Evolutionary conservation across 2,797 vertebrate genomes (phyloP).

Genomic region (Myotis findleyi): DNA sequence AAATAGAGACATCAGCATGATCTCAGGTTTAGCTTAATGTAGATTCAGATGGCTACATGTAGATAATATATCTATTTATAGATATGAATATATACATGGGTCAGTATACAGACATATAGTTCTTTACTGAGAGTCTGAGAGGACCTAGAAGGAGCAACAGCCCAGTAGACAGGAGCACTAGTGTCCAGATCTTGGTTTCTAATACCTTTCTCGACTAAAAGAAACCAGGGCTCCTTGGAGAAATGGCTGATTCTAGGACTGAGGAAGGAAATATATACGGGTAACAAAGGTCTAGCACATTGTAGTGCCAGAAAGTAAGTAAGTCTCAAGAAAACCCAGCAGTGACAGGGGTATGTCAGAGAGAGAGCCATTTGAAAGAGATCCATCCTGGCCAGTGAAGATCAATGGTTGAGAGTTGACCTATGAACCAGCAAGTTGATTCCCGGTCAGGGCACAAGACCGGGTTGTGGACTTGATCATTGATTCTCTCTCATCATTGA

Average conservation of each 20-base stretch:
- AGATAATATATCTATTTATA: background rate
- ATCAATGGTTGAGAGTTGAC: too few species aligned
- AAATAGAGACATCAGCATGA: background rate
- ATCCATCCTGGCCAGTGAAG: background rate
- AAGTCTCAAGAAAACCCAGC: background rate
- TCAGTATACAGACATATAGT: background rate
- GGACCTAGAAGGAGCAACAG: background rate
- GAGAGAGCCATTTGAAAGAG: background rate
- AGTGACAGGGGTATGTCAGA: background rate
- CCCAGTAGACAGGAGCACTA: background rate
- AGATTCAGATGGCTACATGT: background rate
- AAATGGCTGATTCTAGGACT: background rate
- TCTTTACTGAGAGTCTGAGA: background rate
- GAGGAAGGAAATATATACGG: background rate
- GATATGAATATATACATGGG: background rate
- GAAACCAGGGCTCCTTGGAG: conserved; percentile 16
- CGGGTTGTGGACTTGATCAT: too few species aligned
- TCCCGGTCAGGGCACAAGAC: too few species aligned
- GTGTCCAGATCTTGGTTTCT: background rate
- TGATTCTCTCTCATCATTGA: too few species aligned
- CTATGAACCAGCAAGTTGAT: too few species aligned
- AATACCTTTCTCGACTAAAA: background rate
- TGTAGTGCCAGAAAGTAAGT: background rate
- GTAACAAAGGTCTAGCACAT: background rate
- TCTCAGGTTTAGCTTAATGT: conserved; percentile 36